A percentile compares a stretch with the other conserved stretches of the same genome.
Conservation (phyloP, 1,140 invertebrate species). For the Aricia agestis region DNA sequence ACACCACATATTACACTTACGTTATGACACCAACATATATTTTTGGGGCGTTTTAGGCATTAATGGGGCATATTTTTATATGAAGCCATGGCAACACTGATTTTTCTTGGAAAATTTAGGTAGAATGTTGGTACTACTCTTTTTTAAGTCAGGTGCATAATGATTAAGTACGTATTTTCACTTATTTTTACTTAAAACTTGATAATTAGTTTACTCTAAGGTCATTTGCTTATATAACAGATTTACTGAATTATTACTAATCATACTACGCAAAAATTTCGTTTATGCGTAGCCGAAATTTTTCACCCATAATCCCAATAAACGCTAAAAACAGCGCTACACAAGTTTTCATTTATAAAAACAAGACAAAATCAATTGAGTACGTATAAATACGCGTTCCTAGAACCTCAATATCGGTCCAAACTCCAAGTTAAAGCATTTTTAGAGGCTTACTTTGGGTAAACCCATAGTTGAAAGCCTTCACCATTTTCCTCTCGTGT, state of each 20-base stretch:
- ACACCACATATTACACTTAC: neutral
- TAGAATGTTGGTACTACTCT: too few relatives aligned
- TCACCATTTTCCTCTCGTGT: slow-evolving; percentile 41
- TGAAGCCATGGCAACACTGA: neutral
- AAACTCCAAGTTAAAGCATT: slow-evolving; percentile 31
- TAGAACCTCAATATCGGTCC: slow-evolving; percentile 14
- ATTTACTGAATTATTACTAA: too few relatives aligned
- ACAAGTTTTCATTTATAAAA: neutral
- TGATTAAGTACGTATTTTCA: too few relatives aligned
- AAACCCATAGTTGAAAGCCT: slow-evolving; percentile 40
- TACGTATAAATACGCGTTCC: neutral
- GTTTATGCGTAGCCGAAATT: too few relatives aligned
- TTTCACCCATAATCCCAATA: too few relatives aligned
- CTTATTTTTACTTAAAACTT: too few relatives aligned
- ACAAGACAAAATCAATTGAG: neutral
- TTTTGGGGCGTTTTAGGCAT: neutral
- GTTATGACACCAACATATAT: neutral
- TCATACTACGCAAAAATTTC: too few relatives aligned
- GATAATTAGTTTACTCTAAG: too few relatives aligned
- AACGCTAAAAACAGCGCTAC: neutral
- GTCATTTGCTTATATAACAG: too few relatives aligned
- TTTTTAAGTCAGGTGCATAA: too few relatives aligned
- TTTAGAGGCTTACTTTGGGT: slow-evolving; percentile 32
- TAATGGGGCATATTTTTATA: neutral
- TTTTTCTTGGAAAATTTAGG: neutral